Percentiles rank a stretch among this genome's conserved stretches.
Conservation (phyloP, 1,140 invertebrate species). For the Eriocheir sinensis region DNA sequence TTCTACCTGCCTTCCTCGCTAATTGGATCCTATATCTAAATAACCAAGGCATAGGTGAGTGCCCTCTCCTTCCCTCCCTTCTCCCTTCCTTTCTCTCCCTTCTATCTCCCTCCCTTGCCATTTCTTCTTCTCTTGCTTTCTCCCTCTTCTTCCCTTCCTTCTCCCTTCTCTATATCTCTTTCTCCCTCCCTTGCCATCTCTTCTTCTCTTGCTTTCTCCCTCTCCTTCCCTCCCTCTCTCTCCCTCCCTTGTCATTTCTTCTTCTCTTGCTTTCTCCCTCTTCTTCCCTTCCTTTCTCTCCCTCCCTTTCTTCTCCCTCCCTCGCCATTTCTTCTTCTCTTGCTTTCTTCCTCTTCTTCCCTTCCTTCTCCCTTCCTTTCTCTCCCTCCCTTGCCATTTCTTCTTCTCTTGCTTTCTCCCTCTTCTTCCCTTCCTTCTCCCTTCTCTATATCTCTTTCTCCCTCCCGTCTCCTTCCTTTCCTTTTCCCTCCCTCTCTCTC, state of each 20-base stretch:
- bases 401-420: too few species aligned
- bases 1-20: background rate
- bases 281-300: background rate
- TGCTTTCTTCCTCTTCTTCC: background rate
- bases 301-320: background rate
- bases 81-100: too few species aligned
- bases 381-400: background rate
- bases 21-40: constrained; percentile 17
- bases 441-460: too few species aligned
- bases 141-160: background rate
- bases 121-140: too few species aligned
- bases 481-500: background rate
- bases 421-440: background rate
- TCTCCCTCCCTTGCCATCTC: background rate
- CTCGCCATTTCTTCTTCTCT: background rate
- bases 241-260: background rate
- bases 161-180: background rate
- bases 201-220: background rate
- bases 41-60: background rate
- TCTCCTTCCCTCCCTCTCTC: background rate
- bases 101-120: background rate
- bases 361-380: background rate
- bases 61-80: background rate
- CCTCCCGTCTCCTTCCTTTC: too few species aligned
- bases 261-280: background rate